Conservation (phyloP, 1,140 invertebrate genomes). For the Schlechtendalia chinensis region DNA sequence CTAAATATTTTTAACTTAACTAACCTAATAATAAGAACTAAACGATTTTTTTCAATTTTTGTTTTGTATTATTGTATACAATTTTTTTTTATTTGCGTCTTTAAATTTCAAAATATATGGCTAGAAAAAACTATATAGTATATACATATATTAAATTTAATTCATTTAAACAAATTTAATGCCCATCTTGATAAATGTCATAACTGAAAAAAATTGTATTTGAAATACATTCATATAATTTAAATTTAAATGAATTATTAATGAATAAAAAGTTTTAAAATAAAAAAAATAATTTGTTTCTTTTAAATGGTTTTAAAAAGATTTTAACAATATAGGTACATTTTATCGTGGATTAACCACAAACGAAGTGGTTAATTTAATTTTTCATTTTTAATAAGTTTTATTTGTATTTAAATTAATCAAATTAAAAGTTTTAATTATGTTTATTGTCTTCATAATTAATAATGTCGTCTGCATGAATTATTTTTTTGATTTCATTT, state of each 20-base stretch:
- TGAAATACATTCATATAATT: background rate
- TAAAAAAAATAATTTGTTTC: background rate
- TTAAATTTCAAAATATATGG: background rate
- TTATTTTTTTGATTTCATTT: no score
- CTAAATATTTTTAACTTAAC: no score
- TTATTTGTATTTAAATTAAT: background rate
- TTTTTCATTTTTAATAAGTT: background rate
- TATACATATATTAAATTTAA: background rate
- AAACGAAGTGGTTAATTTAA: background rate
- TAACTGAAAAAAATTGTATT: background rate
- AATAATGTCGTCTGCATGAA: no score
- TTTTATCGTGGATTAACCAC: background rate
- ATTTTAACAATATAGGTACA: background rate
- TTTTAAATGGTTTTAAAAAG: background rate
- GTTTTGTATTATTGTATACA: no score
- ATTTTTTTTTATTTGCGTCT: no score
- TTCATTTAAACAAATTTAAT: background rate
- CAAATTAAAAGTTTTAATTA: conserved; percentile 4
- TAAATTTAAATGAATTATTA: background rate
- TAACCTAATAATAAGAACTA: no score
- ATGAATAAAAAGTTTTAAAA: conserved; percentile 2
- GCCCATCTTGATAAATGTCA: background rate
- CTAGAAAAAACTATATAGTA: background rate
- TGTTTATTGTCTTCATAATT: background rate
- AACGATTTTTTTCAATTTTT: no score